phyloP scores from a whole-genome alignment of 2,888 invertebrate species.

The Lycophotia porphyrea region DNA sequence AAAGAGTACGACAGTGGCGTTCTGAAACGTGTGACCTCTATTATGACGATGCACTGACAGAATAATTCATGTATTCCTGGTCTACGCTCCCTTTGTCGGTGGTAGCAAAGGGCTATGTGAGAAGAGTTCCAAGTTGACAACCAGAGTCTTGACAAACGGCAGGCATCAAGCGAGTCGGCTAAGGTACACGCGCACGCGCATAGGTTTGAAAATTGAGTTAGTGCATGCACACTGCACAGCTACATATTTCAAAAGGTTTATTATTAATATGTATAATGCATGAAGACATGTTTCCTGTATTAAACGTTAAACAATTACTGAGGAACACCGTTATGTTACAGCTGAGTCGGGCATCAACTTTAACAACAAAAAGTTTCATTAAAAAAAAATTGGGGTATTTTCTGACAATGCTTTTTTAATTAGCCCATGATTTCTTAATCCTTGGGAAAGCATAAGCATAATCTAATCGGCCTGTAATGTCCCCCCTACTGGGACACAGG shows the following conservation, averaged over 20 bases:
- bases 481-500: neutral
- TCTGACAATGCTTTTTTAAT: neutral
- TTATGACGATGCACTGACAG: slow-evolving; percentile 74
- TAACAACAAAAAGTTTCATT: no score
- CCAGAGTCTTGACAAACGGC: slow-evolving; percentile 33
- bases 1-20: slow-evolving; percentile 72
- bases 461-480: neutral
- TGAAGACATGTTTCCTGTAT: slow-evolving; percentile 6
- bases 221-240: neutral
- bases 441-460: neutral
- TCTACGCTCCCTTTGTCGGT: slow-evolving; percentile 73
- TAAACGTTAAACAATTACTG: neutral
- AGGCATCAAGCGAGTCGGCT: slow-evolving; percentile 28
- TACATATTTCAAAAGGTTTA: slow-evolving; percentile 18
- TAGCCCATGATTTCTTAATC: neutral
- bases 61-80: slow-evolving; percentile 80
- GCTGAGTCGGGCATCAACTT: no score
- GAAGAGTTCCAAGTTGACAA: slow-evolving; percentile 46
- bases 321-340: neutral
- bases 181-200: slow-evolving; percentile 22
- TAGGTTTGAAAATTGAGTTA: slow-evolving; percentile 29
- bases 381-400: neutral
- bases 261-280: slow-evolving; percentile 18
- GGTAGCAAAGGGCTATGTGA: slow-evolving; percentile 53
- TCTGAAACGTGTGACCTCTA: slow-evolving; percentile 72